Evolutionary conservation across 2,113 vertebrate species (phyloP).

Genomic region (Pterophyllum scalare): DNA sequence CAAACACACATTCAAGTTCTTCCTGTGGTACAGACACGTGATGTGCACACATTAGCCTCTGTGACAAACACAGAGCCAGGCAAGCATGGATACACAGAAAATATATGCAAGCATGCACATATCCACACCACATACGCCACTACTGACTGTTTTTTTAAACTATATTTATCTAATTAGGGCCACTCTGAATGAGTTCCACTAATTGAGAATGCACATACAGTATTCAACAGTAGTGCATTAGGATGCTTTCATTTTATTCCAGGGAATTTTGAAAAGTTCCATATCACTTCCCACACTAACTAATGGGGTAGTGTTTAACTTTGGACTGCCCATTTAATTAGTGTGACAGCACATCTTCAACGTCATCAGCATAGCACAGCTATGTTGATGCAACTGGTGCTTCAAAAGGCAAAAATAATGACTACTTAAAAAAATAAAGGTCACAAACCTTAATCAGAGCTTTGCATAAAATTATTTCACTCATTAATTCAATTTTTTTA

Average conservation of each 20-base stretch:
- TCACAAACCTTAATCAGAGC: neutral
- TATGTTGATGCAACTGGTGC: neutral
- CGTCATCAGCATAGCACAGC: neutral
- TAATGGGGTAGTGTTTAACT: conserved; percentile 27
- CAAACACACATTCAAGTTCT: conserved; percentile 10
- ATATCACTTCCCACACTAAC: conserved; percentile 5
- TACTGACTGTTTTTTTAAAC: neutral
- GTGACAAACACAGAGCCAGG: conserved; percentile 5
- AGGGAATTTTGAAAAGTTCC: conserved; percentile 14
- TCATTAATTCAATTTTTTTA: neutral
- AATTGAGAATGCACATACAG: conserved; percentile 24
- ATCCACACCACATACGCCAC: neutral
- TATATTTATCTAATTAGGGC: conserved; percentile 36
- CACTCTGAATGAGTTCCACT: conserved; percentile 17
- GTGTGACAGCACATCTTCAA: neutral
- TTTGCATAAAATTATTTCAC: neutral
- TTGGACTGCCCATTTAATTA: neutral
- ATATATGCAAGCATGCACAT: neutral
- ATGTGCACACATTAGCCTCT: conserved; percentile 3
- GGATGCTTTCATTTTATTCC: conserved; percentile 19
- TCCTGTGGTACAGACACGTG: neutral
- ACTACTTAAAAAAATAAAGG: neutral
- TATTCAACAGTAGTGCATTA: conserved; percentile 6
- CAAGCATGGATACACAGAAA: conserved; percentile 4
- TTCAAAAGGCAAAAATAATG: neutral